phyloP scores from a whole-genome alignment of 2,888 invertebrate species.

The Himalopsyche kuldschensis region DNA sequence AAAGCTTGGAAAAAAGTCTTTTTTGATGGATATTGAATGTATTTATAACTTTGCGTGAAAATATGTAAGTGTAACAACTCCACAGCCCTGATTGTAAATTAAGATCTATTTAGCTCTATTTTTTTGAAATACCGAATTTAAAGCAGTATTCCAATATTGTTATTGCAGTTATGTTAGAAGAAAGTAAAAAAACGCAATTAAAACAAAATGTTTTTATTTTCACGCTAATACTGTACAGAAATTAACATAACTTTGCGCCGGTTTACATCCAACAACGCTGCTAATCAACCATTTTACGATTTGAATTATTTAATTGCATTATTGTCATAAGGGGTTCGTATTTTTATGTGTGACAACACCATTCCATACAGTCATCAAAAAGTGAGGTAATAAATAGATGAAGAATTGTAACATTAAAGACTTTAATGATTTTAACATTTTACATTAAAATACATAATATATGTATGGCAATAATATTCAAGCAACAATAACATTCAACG shows the following conservation, averaged over 20 bases:
- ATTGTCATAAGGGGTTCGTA: background rate
- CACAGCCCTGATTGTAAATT: no score
- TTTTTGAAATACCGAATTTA: no score
- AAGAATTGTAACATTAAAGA: background rate
- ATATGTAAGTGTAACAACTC: no score
- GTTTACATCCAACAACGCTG: background rate
- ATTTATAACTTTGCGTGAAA: no score
- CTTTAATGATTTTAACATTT: background rate
- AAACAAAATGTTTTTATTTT: conserved; percentile 25
- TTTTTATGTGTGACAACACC: background rate
- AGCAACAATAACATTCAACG: background rate
- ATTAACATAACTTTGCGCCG: conserved; percentile 12
- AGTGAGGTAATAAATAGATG: background rate
- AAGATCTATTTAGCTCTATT: no score
- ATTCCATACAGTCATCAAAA: background rate
- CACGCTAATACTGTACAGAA: conserved; percentile 32
- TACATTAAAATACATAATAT: background rate
- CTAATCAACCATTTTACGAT: background rate
- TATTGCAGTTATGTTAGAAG: background rate
- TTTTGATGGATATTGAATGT: no score
- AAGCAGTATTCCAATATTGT: no score
- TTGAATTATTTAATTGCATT: background rate
- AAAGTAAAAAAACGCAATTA: conserved; percentile 11
- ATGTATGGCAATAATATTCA: background rate
- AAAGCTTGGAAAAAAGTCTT: no score